phyloP scores from a whole-genome alignment of 2,888 invertebrate species.

The Osmoderma eremita region DNA sequence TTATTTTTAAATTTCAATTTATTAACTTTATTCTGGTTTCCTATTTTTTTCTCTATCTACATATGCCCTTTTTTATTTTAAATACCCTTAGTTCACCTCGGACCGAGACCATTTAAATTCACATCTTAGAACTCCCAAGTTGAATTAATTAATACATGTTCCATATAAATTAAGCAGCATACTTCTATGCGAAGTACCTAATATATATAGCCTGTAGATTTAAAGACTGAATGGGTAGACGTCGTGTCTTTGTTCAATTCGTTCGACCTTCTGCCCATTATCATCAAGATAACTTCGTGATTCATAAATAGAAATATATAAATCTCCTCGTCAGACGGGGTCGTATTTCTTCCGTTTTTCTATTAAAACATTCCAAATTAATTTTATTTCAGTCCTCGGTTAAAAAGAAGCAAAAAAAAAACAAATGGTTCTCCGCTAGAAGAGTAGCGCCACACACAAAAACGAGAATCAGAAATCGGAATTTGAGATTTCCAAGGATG shows the following conservation, averaged over 20 bases:
- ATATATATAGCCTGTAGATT: too few species aligned
- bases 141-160: too few species aligned
- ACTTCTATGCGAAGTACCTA: too few species aligned
- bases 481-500: conserved; percentile 16
- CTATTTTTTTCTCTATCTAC: too few species aligned
- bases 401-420: not conserved
- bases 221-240: too few species aligned
- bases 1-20: too few species aligned
- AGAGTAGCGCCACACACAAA: not conserved
- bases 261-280: not conserved
- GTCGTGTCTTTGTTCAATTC: not conserved
- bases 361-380: conserved; percentile 35
- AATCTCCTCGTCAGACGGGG: conserved; percentile 24
- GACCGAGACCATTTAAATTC: too few species aligned
- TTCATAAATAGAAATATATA: conserved; percentile 16
- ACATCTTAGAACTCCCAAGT: too few species aligned
- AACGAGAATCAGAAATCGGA: conserved; percentile 1
- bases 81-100: too few species aligned
- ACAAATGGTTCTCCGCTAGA: not conserved
- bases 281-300: conserved; percentile 12
- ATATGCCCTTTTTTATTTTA: too few species aligned
- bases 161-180: too few species aligned
- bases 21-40: too few species aligned
- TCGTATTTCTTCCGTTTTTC: conserved; percentile 13
- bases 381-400: conserved; percentile 6